Evolutionary conservation across 1,140 invertebrate genomes (phyloP), one percentile per base, ranked within the genome.

Genomic region (Macrobrachium rosenbergii): DNA sequence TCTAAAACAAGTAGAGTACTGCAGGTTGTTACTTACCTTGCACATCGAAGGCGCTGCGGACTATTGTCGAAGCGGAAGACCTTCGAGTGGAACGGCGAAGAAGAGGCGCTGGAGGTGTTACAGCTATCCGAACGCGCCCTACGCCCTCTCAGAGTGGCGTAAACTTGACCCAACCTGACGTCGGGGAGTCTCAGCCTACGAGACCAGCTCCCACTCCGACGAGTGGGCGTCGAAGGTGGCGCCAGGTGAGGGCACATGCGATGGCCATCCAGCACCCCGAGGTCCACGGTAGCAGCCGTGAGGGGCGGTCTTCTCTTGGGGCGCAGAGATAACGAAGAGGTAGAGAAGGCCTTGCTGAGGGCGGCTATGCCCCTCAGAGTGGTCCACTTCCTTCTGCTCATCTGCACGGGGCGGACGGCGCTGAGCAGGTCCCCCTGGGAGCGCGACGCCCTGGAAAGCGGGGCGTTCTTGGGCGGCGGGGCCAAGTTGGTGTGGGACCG

Each of bases 141-240:
- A 7, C 81, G 81, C 3, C 81, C 81, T 8, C 81, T 8, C 45
- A 82, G 67, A 0, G 81, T 82, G 23, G 81, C 81, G n/a, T 82
- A 82, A 21, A 82, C 81, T 16, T 82, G 81, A n/a, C 81, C 81
- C 21, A 82, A 67, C 17, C 81, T 64, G 16, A 82, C 52, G n/a
- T 82, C 81, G 3, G 81, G 81, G 8, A 82, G 67, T 14, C 69
- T 43, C 45, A 82, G 12, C 21, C 63, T 80, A 11, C 81, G 64
- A 21, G 64, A 72, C 81, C 81, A 82, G 1, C 43, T 28, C 12
- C 37, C n/a, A 19, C 81, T 64, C 43, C 72, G 64, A 10, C 43
- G 16, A 14, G 81, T 52, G 12, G 81, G 2, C 23, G 63, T n/a
- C 19, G 59, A 45, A 17, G 76, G 43, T 6, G 63, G 63, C 12